These are phyloP conservation scores for Rattus rattus DNA, from an alignment of 2,113 vertebrate genomes.

Conservation along the genomic window DNA sequence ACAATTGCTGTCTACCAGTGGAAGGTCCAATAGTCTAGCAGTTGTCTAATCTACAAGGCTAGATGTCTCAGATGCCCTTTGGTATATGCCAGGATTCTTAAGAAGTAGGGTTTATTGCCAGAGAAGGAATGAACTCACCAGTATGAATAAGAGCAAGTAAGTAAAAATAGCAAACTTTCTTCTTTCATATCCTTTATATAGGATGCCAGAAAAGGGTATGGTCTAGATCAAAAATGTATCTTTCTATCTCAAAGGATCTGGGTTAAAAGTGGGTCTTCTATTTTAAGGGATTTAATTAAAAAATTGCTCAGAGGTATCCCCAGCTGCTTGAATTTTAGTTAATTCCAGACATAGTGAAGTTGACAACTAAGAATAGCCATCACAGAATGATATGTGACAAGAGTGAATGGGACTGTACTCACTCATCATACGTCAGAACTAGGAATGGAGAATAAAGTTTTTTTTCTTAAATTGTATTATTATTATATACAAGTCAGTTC, in stretches of 20 bases:
- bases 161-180: neutral
- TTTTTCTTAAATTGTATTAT: neutral
- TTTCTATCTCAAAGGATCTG: neutral
- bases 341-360: neutral
- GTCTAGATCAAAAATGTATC: neutral
- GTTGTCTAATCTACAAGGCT: neutral
- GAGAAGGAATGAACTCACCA: neutral
- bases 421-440: neutral
- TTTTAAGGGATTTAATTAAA: neutral
- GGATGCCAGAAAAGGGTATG: neutral
- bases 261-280: neutral
- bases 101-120: neutral
- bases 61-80: neutral
- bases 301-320: neutral
- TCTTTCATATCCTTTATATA: neutral
- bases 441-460: neutral
- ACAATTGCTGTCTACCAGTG: neutral
- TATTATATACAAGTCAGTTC: neutral
- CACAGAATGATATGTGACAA: neutral
- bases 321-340: neutral
- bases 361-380: neutral
- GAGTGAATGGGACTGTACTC: too few species aligned
- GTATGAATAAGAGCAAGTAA: neutral
- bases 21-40: neutral
- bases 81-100: neutral